phyloP scores from a whole-genome alignment of 2,888 invertebrate species.

The Anthophora plumipes region DNA sequence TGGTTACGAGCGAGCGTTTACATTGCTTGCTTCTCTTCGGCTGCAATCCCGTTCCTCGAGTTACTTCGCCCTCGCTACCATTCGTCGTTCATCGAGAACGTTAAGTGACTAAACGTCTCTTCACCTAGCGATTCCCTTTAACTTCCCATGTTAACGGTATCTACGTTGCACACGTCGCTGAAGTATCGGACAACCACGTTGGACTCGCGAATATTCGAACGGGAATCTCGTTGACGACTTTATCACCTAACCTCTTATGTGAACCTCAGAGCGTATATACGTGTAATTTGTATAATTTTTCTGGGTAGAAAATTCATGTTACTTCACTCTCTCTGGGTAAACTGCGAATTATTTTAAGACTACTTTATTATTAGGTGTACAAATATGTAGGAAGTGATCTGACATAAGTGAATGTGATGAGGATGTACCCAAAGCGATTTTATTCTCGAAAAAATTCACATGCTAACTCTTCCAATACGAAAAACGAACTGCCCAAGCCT shows the following conservation, averaged over 20 bases:
- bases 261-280: no score
- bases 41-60: conserved; percentile 41
- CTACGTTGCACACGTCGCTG: neutral
- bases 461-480: no score
- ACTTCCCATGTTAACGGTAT: neutral
- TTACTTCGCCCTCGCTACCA: conserved; percentile 29
- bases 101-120: conserved; percentile 44
- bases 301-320: neutral
- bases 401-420: no score
- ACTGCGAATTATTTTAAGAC: no score
- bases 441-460: no score
- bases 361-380: no score
- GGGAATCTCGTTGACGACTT: neutral
- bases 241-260: neutral
- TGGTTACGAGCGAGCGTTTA: conserved; percentile 19
- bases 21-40: conserved; percentile 29
- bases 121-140: conserved; percentile 9
- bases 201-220: conserved; percentile 8
- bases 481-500: no score
- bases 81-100: conserved; percentile 54
- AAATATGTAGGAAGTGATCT: no score
- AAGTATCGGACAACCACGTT: neutral
- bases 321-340: no score
- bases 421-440: no score
- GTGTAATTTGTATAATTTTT: neutral